phyloP scores from a whole-genome alignment of 2,888 invertebrate genomes.

The Tridacna crocea region DNA sequence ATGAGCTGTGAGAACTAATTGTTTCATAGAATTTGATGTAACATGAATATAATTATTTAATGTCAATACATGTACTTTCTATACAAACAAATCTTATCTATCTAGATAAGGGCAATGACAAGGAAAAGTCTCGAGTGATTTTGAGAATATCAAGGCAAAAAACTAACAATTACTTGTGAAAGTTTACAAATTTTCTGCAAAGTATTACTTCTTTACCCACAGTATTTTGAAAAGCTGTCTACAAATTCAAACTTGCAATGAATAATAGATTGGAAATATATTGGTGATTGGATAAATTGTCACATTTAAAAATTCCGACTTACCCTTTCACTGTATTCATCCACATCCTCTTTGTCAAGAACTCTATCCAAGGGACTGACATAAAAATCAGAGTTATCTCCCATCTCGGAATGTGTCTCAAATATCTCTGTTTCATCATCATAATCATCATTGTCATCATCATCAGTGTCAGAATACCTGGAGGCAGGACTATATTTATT shows the following conservation, averaged over 20 bases:
- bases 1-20: too few relatives aligned
- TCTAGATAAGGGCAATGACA: too few relatives aligned
- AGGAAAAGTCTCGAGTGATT: too few relatives aligned
- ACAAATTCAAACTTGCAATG: conserved; percentile 24
- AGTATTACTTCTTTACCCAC: background rate
- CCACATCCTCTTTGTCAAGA: conserved; percentile 49
- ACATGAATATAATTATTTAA: too few relatives aligned
- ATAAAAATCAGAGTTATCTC: conserved; percentile 50
- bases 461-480: conserved; percentile 12
- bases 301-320: background rate
- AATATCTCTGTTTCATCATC: conserved; percentile 48
- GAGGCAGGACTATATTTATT: conserved; percentile 15
- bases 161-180: too few relatives aligned
- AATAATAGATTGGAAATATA: too few relatives aligned
- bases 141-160: too few relatives aligned
- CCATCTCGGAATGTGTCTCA: conserved; percentile 40
- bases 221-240: background rate
- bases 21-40: too few relatives aligned
- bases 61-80: too few relatives aligned
- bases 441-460: conserved; percentile 24
- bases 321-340: conserved; percentile 43
- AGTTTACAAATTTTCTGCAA: too few relatives aligned
- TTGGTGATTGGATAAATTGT: too few relatives aligned
- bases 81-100: too few relatives aligned
- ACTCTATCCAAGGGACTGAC: conserved; percentile 50